Conservation (phyloP, 2,888 invertebrate species). For the Apeira syringaria region DNA sequence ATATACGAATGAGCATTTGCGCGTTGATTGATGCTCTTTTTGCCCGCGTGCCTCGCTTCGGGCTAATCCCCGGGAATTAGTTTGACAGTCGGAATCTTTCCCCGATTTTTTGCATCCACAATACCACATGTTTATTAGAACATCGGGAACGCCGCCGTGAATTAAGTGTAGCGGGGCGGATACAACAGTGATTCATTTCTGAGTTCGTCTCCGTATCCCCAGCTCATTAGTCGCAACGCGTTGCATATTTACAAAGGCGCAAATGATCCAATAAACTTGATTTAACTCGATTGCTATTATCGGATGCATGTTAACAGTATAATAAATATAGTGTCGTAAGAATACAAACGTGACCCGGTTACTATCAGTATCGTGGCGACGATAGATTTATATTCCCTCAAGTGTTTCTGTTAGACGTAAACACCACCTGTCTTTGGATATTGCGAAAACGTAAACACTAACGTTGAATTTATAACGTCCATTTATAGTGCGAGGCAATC, state of each 20-base stretch:
- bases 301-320: conserved; percentile 47
- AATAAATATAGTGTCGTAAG: conserved; percentile 49
- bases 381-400: conserved; percentile 61
- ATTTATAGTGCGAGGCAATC: conserved; percentile 29
- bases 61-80: conserved; percentile 72
- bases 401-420: conserved; percentile 42
- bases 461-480: conserved; percentile 22
- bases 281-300: conserved; percentile 39
- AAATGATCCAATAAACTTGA: conserved; percentile 35
- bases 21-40: conserved; percentile 74
- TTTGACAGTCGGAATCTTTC: conserved; percentile 76
- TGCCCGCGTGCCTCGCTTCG: conserved; percentile 63
- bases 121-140: conserved; percentile 71
- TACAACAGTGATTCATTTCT: conserved; percentile 41
- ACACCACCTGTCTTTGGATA: conserved; percentile 61
- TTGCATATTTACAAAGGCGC: conserved; percentile 33
- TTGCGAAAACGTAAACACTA: conserved; percentile 45
- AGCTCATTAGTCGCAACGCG: conserved; percentile 28
- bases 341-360: conserved; percentile 63
- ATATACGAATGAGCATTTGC: conserved; percentile 52
- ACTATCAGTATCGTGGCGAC: conserved; percentile 44
- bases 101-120: conserved; percentile 67
- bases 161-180: conserved; percentile 74
- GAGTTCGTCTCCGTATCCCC: conserved; percentile 33
- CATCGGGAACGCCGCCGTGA: conserved; percentile 47